A percentile compares a stretch with the other conserved stretches of the same genome.
Conservation (phyloP, 2,113 vertebrate species). For the Rhipidura dahli region DNA sequence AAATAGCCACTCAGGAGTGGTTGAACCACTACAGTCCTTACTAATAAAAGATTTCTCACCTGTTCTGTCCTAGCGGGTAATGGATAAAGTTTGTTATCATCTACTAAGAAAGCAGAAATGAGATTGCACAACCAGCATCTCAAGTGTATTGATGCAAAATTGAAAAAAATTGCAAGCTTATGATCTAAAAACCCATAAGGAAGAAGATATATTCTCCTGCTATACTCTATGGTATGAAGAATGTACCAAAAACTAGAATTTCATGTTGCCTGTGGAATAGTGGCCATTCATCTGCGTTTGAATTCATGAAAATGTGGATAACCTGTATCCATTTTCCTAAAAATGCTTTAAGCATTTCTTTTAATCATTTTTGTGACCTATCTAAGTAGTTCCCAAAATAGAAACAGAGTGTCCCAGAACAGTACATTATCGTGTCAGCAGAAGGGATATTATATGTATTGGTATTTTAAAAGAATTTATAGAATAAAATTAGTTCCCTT, state of each 20-base stretch:
- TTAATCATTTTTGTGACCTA: slow-evolving; percentile 11
- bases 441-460: neutral
- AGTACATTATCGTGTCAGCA: neutral
- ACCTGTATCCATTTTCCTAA: neutral
- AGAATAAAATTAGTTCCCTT: neutral
- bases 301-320: neutral
- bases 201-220: neutral
- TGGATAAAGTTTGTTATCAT: neutral
- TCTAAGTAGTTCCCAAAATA: slow-evolving; percentile 16
- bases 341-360: neutral
- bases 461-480: neutral
- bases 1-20: neutral
- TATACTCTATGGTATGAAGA: neutral
- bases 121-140: neutral
- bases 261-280: neutral
- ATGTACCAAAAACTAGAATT: neutral
- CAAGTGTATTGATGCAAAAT: neutral
- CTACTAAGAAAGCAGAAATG: neutral
- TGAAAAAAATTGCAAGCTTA: neutral
- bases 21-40: neutral
- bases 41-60: neutral
- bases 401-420: slow-evolving; percentile 8
- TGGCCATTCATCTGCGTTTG: neutral
- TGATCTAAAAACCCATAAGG: neutral
- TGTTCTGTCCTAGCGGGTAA: neutral